phyloP scores from a whole-genome alignment of 2,797 vertebrate genomes.

The Arnoldichthys spilopterus region DNA sequence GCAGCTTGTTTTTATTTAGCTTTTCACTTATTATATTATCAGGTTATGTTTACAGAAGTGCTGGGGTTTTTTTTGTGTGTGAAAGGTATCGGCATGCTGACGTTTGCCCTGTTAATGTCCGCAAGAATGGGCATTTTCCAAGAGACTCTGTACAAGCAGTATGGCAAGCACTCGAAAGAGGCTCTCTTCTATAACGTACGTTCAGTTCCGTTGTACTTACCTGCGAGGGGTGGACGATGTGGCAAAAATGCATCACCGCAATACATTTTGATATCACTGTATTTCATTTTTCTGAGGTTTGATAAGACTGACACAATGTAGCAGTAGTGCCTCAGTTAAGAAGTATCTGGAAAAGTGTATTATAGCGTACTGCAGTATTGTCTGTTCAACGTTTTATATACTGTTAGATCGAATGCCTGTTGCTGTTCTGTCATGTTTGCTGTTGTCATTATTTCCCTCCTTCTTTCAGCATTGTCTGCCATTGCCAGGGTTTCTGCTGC shows the following conservation, averaged over 20 bases:
- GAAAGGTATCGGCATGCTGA: slow-evolving; percentile 90
- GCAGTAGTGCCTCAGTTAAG: too few species aligned
- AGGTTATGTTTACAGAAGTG: background rate
- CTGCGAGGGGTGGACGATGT: too few species aligned
- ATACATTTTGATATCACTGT: too few species aligned
- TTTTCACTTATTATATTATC: background rate
- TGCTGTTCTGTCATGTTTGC: background rate
- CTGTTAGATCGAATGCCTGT: background rate
- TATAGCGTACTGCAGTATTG: too few species aligned
- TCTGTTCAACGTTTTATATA: too few species aligned
- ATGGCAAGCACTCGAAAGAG: slow-evolving; percentile 93
- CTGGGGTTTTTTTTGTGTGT: too few species aligned
- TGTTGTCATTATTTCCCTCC: slow-evolving; percentile 13
- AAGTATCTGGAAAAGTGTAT: too few species aligned
- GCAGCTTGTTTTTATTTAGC: background rate
- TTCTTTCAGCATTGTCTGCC: slow-evolving; percentile 88
- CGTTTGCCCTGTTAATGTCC: slow-evolving; percentile 94
- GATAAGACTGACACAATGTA: too few species aligned
- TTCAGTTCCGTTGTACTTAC: background rate
- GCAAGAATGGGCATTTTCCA: slow-evolving; percentile 99
- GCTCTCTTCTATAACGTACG: slow-evolving; percentile 96
- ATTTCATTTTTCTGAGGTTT: too few species aligned
- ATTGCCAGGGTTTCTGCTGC: slow-evolving; percentile 92
- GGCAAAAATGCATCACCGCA: too few species aligned
- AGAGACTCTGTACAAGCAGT: slow-evolving; percentile 89